phyloP scores from a whole-genome alignment of 23 tunicate genomes.

The Halocynthia aurantium region DNA sequence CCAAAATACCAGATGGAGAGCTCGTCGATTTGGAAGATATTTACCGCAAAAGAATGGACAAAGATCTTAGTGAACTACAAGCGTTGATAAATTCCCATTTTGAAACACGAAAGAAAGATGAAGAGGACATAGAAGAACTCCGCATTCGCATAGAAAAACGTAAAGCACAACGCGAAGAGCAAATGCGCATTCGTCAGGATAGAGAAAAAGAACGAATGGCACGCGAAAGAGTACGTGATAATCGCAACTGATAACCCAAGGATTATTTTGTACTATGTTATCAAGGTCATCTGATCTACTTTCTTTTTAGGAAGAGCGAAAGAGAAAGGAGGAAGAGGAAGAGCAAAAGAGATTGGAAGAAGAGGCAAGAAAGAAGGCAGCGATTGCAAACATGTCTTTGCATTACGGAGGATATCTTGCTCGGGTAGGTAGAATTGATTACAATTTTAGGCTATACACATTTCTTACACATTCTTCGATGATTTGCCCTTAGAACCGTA shows the following conservation, averaged over 20 bases:
- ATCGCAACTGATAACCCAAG: no score
- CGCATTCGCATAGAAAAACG: slow-evolving; percentile 47
- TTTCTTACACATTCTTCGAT: no score
- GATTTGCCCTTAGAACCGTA: no score
- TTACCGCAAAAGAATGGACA: slow-evolving; percentile 73
- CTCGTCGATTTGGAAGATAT: slow-evolving; percentile 72
- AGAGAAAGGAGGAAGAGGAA: slow-evolving; percentile 49
- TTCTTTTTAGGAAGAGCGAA: slow-evolving; percentile 65
- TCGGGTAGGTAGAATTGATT: slow-evolving; percentile 25
- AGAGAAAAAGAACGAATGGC: slow-evolving; percentile 73
- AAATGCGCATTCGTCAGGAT: slow-evolving; percentile 65
- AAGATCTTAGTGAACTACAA: slow-evolving; percentile 70
- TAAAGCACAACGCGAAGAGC: slow-evolving; percentile 63
- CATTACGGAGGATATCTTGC: slow-evolving; percentile 89
- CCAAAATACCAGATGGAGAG: slow-evolving; percentile 58
- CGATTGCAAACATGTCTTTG: slow-evolving; percentile 79
- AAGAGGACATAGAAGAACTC: slow-evolving; percentile 59
- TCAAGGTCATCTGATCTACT: neutral
- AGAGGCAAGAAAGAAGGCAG: slow-evolving; percentile 78
- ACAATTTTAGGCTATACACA: no score
- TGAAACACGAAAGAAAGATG: slow-evolving; percentile 77
- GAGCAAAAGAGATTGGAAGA: slow-evolving; percentile 24
- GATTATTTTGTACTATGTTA: no score
- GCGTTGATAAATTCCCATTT: slow-evolving; percentile 72
- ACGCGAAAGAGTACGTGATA: slow-evolving; percentile 42